A percentile compares a stretch with the other conserved stretches of the same genome.
Conservation (phyloP, 2,797 vertebrate genomes). For the Octomys mimax region DNA sequence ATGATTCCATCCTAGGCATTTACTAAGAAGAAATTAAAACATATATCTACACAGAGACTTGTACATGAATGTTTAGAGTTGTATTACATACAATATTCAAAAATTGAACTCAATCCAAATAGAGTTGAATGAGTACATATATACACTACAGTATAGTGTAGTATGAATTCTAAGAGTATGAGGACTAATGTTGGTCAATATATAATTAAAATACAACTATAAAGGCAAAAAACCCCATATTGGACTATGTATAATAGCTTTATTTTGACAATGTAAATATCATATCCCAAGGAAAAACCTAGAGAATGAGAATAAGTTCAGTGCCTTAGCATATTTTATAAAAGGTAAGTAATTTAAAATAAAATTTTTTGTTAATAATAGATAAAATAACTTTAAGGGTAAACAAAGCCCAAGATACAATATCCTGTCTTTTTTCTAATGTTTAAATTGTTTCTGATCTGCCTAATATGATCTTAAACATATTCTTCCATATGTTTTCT, state of each 20-base stretch:
- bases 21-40: constrained; percentile 20
- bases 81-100: constrained; percentile 10
- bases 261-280: constrained; percentile 8
- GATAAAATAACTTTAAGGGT: constrained; percentile 48
- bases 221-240: neutral
- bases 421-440: constrained; percentile 44
- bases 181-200: neutral
- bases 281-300: neutral
- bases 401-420: constrained; percentile 23
- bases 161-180: neutral
- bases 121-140: constrained; percentile 11
- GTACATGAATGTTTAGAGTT: neutral
- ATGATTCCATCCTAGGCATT: neutral
- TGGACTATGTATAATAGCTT: neutral
- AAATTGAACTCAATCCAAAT: constrained; percentile 50
- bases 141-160: constrained; percentile 3
- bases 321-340: neutral
- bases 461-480: constrained; percentile 41
- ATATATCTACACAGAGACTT: neutral
- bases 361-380: constrained; percentile 26
- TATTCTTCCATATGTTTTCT: neutral
- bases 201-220: constrained; percentile 49
- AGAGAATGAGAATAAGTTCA: constrained; percentile 32
- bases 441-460: constrained; percentile 13
- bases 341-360: constrained; percentile 50